Base-by-base conservation (phyloP, 1,140 invertebrate genomes). In the Dendroctonus ponderosae region DNA sequence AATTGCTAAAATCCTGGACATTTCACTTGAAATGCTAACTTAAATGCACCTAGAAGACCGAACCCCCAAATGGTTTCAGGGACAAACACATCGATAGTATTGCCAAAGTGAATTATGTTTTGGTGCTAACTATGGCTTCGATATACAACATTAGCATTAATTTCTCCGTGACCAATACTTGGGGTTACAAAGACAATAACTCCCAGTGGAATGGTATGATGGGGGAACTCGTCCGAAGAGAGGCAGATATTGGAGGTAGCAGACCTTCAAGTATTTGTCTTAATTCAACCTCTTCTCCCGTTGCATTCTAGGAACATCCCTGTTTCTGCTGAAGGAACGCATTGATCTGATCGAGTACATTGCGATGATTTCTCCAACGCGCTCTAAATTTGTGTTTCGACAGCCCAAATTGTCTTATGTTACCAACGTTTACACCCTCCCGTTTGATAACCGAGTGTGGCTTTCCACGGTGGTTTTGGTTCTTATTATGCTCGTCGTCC, bases 321-420 rank as follows among this genome's bases (percentile, higher is more conserved):
- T 85, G 72, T 88, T 87, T 71, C 74, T 88, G 11, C 82, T 83
- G 0, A 68, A 74, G n/a, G 82, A 87, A 70, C 79, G 87, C 3
- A 74, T 86, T 39, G 79, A 81, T 0, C 74, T 85, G 6, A 80
- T 88, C 0, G 82, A 87, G 68, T 88, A 86, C 70, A 80, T 88
- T 38, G 80, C 84, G 5, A 82, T 86, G 70, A 83, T 85, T 14
- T 84, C 85, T 6, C 82, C 82, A 5, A 86, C 85, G 0, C 70
- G 84, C 43, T 84, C 84, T 0, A 83, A 82, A 66, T 88, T 88
- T 74, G 81, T 89, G 9, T 88, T 89, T 71, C 81, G 84, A 40
- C 82, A 85, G 75, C 86, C 87, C 6, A 85, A 87, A 69, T 72
- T 89, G n/a, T 87, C 86, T 0, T 87, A 84, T 66, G 82, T 87